These are phyloP conservation scores for Lordiphosa mommai DNA, from an alignment of 1,140 invertebrate species.

Conservation along the genomic window DNA sequence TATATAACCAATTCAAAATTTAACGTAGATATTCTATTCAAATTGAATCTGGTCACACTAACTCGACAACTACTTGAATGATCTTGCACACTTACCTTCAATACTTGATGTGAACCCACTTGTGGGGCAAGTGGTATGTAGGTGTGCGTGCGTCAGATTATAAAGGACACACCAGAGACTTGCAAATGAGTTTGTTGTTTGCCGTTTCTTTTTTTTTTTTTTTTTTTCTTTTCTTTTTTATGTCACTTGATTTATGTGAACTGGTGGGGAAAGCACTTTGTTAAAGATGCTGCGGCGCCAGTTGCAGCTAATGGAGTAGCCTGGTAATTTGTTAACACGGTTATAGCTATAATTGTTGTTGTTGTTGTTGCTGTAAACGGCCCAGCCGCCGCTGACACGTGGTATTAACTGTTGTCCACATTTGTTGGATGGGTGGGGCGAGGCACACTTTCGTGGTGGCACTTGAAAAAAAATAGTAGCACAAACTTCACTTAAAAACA, in stretches of 20 bases:
- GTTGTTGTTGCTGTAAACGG: not conserved
- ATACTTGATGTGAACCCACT: too few species aligned
- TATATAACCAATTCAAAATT: too few species aligned
- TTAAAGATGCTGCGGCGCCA: slow-evolving; percentile 1
- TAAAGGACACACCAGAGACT: slow-evolving; percentile 3
- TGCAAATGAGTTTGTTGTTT: slow-evolving; percentile 27
- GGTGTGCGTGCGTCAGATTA: not conserved
- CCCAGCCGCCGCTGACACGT: slow-evolving; percentile 6
- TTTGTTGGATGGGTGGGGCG: too few species aligned
- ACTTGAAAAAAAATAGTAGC: too few species aligned
- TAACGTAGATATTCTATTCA: too few species aligned
- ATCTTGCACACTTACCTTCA: too few species aligned
- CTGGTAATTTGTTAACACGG: slow-evolving; percentile 6
- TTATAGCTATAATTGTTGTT: not conserved
- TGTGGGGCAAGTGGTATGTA: too few species aligned
- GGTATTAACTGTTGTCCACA: not conserved
- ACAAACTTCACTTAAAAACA: too few species aligned
- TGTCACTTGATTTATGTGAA: slow-evolving; percentile 8
- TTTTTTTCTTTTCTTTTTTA: slow-evolving; percentile 7
- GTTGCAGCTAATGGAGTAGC: slow-evolving; percentile 5
- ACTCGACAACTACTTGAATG: too few species aligned
- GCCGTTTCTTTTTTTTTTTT: slow-evolving; percentile 14
- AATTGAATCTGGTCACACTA: too few species aligned
- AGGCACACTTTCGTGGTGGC: too few species aligned
- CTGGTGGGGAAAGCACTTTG: not conserved